phyloP scores from a whole-genome alignment of 2,113 vertebrate species.

The Calidris pugnax region DNA sequence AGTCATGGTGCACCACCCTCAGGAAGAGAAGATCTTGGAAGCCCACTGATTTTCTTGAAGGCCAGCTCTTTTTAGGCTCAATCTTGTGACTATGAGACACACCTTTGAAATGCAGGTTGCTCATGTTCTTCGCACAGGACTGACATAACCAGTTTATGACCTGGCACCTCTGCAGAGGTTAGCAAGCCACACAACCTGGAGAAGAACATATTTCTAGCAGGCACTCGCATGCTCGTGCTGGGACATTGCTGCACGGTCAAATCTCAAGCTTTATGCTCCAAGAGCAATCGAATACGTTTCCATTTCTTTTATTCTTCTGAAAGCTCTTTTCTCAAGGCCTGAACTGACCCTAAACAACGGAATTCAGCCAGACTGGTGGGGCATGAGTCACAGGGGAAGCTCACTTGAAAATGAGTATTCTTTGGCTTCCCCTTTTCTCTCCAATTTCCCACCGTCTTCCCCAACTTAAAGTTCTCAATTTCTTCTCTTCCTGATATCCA shows the following conservation, averaged over 20 bases:
- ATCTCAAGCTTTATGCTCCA: not conserved
- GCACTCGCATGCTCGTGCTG: rapidly evolving
- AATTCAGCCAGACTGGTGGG: not conserved
- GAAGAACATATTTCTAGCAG: not conserved
- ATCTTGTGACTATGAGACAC: not conserved
- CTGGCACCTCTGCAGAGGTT: not conserved
- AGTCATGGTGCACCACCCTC: not conserved
- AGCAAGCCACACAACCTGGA: not conserved
- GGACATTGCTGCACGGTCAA: not conserved
- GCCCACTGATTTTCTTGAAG: not conserved
- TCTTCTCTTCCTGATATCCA: not conserved
- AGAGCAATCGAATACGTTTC: not conserved
- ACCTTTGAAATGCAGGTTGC: not conserved
- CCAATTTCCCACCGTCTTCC: not conserved
- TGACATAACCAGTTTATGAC: not conserved
- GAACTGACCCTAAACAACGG: not conserved
- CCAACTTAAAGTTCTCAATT: not conserved
- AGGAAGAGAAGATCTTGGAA: not conserved
- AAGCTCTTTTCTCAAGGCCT: not conserved
- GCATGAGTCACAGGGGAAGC: not conserved
- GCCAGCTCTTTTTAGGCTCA: not conserved
- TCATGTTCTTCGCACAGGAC: not conserved
- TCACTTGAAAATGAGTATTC: not conserved
- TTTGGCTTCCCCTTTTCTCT: not conserved
- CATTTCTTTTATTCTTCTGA: not conserved